phyloP scores from a whole-genome alignment of 1,140 invertebrate species.

The Nasonia longicornis region DNA sequence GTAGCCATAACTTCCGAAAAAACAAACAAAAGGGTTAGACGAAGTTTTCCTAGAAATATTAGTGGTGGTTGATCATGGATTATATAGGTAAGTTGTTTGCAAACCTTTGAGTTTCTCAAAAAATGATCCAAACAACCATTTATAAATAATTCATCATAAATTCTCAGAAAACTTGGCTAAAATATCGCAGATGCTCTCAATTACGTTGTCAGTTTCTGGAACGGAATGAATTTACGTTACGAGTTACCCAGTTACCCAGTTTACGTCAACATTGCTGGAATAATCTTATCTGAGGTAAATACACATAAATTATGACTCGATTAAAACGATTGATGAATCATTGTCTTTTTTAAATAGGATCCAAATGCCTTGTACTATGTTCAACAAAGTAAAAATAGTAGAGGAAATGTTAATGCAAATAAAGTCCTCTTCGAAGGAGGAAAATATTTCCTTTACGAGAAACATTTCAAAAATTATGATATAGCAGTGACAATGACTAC shows the following conservation, averaged over 20 bases:
- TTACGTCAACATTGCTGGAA: slow-evolving; percentile 6
- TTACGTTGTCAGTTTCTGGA: slow-evolving; percentile 12
- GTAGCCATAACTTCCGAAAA: too few relatives aligned
- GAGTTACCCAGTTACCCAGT: background rate
- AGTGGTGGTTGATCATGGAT: too few relatives aligned
- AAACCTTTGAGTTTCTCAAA: too few relatives aligned
- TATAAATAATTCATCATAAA: background rate
- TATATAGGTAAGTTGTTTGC: too few relatives aligned
- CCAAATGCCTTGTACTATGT: background rate
- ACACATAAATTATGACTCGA: background rate
- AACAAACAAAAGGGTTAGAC: too few relatives aligned
- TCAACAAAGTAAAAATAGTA: background rate
- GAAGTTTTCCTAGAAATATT: too few relatives aligned
- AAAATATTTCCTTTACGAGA: too few relatives aligned
- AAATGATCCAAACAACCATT: too few relatives aligned
- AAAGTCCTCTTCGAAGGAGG: too few relatives aligned
- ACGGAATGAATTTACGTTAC: background rate
- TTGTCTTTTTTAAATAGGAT: background rate
- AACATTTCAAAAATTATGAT: too few relatives aligned
- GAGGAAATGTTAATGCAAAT: background rate
- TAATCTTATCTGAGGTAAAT: background rate
- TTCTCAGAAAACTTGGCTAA: slow-evolving; percentile 2
- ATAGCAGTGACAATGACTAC: too few relatives aligned
- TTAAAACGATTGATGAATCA: background rate
- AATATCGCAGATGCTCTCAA: background rate